Base-by-base conservation (phyloP, 2,797 vertebrate species). In the Catamblyrhynchus diadema region DNA sequence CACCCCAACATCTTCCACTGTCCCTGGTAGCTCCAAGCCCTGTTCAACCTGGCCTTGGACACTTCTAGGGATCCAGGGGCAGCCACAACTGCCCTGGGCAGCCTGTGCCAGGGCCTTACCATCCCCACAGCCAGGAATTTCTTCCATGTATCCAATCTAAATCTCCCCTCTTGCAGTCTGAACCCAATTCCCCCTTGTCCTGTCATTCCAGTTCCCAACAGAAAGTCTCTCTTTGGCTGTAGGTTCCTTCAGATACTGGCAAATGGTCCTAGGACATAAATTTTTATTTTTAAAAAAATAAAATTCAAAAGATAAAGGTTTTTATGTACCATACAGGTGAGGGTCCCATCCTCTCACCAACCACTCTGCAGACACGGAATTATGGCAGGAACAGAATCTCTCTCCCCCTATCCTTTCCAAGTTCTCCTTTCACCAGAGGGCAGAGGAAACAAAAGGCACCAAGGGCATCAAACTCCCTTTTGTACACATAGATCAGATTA, bases 361-460 rank as follows among this genome's bases (percentile, higher is more conserved):
- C 8, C 8, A 5, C 23, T 25, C 42, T 19, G 32, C 35, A 69
- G 28, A 53, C 4, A 24, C 1, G 1, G 35, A n/a, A 53, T n/a
- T 70, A 12, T 19, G 37, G 5, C 37, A 70, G 37, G 28, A 41
- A 41, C 16, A 45, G 35, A 35, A 39, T 18, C 32, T 42, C 37
- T 12, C 23, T 45, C 32, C 24, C 23, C 18, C 13, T 4, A 4
- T 12, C 18, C 28, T 50, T 72, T 50, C 35, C 59, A 56, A 61
- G 21, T 19, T 65, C 70, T 82, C 62, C 56, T 79, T 89, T 82
- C 87, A 56, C 44, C 44, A 80, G 15, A 18, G 16, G 60, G 48
- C 86, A 95, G 78, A 59, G 65, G 73, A 92, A 90, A 64, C 24
- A 45, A 50, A 60, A 70, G 23, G 41, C 8, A 61, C 32, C 41